phyloP scores from a whole-genome alignment of 2,797 vertebrate species.

The Rhinoraja longicauda region DNA sequence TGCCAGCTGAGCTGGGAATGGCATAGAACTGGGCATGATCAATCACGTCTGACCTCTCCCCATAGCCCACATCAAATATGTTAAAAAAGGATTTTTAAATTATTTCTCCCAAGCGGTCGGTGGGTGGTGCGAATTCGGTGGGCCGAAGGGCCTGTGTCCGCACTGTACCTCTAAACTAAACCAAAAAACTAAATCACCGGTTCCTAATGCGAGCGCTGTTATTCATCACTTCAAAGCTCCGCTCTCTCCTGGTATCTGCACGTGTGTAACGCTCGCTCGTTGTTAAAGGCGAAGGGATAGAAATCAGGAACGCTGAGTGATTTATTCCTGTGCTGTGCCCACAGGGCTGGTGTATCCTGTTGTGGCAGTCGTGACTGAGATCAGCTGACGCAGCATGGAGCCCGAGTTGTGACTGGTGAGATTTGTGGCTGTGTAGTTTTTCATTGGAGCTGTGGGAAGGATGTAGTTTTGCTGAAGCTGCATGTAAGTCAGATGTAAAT shows the following conservation, averaged over 20 bases:
- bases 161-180: no score
- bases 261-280: no score
- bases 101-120: neutral
- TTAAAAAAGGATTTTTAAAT: neutral
- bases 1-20: neutral
- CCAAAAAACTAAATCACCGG: no score
- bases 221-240: neutral
- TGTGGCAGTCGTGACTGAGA: neutral
- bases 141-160: no score
- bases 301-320: neutral
- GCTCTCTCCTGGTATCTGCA: neutral
- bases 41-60: neutral
- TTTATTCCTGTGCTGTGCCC: neutral
- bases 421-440: neutral
- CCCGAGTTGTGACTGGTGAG: neutral
- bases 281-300: neutral
- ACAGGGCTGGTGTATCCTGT: no score
- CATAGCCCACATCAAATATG: neutral
- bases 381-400: neutral
- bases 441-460: neutral
- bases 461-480: neutral
- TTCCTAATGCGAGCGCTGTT: neutral
- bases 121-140: no score
- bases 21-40: neutral
- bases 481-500: conserved; percentile 18